phyloP scores from a whole-genome alignment of 2,113 vertebrate genomes.

The Lynx canadensis region DNA sequence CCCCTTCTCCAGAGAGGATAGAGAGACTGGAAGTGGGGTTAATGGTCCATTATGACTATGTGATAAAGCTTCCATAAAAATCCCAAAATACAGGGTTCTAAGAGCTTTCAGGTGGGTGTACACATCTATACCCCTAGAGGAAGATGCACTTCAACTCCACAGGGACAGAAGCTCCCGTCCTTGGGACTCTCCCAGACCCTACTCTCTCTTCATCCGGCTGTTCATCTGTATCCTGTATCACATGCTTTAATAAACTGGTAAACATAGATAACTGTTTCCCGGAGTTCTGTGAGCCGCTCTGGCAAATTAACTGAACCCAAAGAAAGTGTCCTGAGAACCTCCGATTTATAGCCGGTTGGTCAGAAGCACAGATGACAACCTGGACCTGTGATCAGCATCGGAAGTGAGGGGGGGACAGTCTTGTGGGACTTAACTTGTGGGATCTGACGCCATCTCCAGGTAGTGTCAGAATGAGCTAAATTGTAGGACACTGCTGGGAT shows the following conservation, averaged over 20 bases:
- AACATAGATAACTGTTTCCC: not conserved
- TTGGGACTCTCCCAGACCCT: not conserved
- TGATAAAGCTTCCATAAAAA: not conserved
- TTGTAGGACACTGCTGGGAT: not conserved
- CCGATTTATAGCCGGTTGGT: not conserved
- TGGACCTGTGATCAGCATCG: not conserved
- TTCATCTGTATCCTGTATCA: not conserved
- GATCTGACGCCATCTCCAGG: not conserved
- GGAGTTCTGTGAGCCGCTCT: not conserved
- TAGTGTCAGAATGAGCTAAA: not conserved
- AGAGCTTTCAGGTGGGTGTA: not conserved
- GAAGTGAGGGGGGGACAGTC: not conserved
- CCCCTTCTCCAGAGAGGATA: not conserved
- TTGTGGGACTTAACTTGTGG: not conserved
- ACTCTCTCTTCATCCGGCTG: not conserved
- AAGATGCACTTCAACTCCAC: not conserved
- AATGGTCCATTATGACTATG: not conserved
- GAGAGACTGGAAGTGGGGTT: not conserved
- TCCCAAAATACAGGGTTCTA: not conserved
- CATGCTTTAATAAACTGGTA: not conserved
- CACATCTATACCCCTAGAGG: not conserved
- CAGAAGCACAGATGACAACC: not conserved
- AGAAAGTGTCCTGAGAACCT: not conserved
- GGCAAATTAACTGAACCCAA: not conserved
- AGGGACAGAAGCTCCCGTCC: not conserved